Base-by-base conservation (phyloP, 2,888 invertebrate species). In the Parnassius apollo region DNA sequence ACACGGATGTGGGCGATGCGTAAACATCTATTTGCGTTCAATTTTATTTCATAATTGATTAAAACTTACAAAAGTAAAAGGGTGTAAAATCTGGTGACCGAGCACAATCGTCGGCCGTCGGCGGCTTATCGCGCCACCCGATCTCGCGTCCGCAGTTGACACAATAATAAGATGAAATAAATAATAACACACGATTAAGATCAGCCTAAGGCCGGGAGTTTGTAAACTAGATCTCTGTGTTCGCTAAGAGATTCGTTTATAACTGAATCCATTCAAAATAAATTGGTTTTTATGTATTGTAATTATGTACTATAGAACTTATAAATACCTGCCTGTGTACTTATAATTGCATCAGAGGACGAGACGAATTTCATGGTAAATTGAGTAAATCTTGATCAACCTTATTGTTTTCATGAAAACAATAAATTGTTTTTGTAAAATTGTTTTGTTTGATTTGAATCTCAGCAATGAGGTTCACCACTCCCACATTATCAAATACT, bases 201-300 rank as follows among this genome's bases (percentile, higher is more conserved):
- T 60, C 64, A 49, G 57, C 57, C 64, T 42, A 56, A 52, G 51
- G 57, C 64, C 60, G 64, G 63, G 59, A 59, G 64, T 60, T 53
- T 59, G 59, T 63, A 50, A 59, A 64, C 59, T 64, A 64, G 60
- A 64, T 60, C 64, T 64, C 64, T 64, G 56, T 48, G 53, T 48
- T 60, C 60, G 64, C 55, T 49, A 59, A 59, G 52, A 52, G 60
- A 64, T 64, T 57, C 53, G 53, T 48, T 53, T 64, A 57, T 57
- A 60, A 60, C 60, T 48, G 60, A 60, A 60, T 60, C 57, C 59
- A 53, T 64, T 60, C 52, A 60, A 48, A 57, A 48, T 59, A 51
- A 64, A 64, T 60, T 64, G 56, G 57, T 64, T 64, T 64, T 64
- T 64, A 60, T 60, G 64, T 60, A 64, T 60, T 64, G 64, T 64